These are phyloP conservation scores for Pheosia gnoma DNA, from an alignment of 2,888 invertebrate species.

Conservation along the genomic window DNA sequence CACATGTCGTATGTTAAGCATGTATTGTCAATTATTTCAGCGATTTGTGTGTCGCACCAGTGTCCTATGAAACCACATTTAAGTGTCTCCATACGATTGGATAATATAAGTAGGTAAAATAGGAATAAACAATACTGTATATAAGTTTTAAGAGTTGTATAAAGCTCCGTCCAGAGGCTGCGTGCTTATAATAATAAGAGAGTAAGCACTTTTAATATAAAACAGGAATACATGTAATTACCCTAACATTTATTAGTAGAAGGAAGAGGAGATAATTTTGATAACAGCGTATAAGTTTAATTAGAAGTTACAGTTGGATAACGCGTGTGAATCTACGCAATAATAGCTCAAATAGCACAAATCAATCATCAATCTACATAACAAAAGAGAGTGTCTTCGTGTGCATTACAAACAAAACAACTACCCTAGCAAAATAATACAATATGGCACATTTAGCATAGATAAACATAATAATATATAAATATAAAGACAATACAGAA, in stretches of 20 bases:
- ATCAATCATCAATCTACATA: conserved; percentile 27
- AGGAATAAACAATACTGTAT: conserved; percentile 44
- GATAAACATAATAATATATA: conserved; percentile 32
- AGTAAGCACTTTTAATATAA: conserved; percentile 33
- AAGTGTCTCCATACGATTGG: conserved; percentile 38
- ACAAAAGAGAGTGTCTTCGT: conserved; percentile 14
- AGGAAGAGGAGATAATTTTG: conserved; percentile 6
- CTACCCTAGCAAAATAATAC: conserved; percentile 30
- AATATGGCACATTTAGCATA: conserved; percentile 27
- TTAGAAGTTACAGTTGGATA: conserved; percentile 9
- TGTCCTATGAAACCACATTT: conserved; percentile 54
- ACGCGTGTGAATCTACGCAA: conserved; percentile 5
- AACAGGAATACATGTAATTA: conserved; percentile 22
- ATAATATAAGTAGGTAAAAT: conserved; percentile 41
- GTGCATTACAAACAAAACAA: conserved; percentile 19
- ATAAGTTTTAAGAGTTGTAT: conserved; percentile 45
- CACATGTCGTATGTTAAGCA: conserved; percentile 63
- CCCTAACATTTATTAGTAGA: conserved; percentile 12
- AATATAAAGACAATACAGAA: conserved; percentile 41
- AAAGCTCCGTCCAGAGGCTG: conserved; percentile 62
- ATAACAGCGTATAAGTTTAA: conserved; percentile 8
- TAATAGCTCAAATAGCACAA: not conserved
- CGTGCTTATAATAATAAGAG: conserved; percentile 38
- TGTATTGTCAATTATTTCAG: conserved; percentile 63
- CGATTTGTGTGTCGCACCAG: conserved; percentile 71